These are phyloP conservation scores for Gobius niger DNA, from an alignment of 2,113 vertebrate species.

Conservation along the genomic window DNA sequence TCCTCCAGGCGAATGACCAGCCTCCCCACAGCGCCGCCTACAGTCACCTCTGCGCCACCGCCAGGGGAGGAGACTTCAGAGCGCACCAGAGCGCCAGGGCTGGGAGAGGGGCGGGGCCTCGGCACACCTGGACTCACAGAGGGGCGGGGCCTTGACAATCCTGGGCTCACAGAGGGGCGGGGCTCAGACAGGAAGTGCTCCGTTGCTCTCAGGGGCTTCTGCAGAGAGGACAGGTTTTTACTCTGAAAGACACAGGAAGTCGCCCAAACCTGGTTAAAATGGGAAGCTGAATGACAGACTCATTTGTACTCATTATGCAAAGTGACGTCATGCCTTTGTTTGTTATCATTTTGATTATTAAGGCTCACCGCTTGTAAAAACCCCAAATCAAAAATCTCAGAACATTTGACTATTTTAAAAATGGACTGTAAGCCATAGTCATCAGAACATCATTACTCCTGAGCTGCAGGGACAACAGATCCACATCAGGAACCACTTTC, in stretches of 20 bases:
- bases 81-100: neutral
- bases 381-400: too few relatives aligned
- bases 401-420: too few relatives aligned
- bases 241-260: constrained; percentile 19
- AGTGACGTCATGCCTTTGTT: too few relatives aligned
- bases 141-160: neutral
- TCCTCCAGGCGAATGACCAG: constrained; percentile 67
- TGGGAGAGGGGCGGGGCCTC: neutral
- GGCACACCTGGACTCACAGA: neutral
- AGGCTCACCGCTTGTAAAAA: too few relatives aligned
- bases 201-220: neutral
- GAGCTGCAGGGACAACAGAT: too few relatives aligned
- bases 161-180: neutral
- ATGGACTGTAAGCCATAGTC: too few relatives aligned
- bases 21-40: constrained; percentile 9
- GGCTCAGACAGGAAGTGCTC: constrained; percentile 15
- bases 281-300: too few relatives aligned
- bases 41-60: neutral
- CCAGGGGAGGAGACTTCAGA: neutral
- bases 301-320: too few relatives aligned
- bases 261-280: neutral
- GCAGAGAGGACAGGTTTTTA: neutral
- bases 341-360: too few relatives aligned
- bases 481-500: too few relatives aligned
- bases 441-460: too few relatives aligned